These are phyloP conservation scores for Agrilus mali DNA, from an alignment of 2,888 invertebrate species.

Conservation along the genomic window DNA sequence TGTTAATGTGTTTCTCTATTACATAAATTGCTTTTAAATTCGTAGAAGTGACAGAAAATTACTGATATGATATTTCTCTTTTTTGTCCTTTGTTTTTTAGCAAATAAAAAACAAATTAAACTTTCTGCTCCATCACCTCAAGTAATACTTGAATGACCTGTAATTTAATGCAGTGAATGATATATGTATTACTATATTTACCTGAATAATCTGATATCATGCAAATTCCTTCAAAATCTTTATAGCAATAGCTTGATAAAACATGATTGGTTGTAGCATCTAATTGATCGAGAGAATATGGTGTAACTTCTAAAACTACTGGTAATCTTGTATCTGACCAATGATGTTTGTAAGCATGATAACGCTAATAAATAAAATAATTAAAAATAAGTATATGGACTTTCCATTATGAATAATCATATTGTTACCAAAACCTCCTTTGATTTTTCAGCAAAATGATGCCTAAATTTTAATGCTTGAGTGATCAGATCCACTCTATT, in stretches of 20 bases:
- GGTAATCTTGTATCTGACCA: constrained; percentile 91
- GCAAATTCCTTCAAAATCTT: constrained; percentile 70
- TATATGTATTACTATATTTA: constrained; percentile 9
- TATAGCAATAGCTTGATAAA: constrained; percentile 73
- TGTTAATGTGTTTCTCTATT: too few relatives aligned
- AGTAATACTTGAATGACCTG: too few relatives aligned
- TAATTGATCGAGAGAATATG: constrained; percentile 81
- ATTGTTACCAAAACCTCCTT: constrained; percentile 61
- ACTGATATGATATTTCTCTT: too few relatives aligned
- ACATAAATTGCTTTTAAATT: too few relatives aligned
- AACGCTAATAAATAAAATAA: constrained; percentile 31
- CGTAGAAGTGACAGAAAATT: too few relatives aligned
- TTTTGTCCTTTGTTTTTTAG: too few relatives aligned
- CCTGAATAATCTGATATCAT: constrained; percentile 78
- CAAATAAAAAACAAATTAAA: too few relatives aligned
- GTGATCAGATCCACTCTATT: constrained; percentile 86
- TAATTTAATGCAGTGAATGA: too few relatives aligned
- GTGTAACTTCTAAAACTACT: constrained; percentile 81
- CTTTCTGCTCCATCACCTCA: too few relatives aligned
- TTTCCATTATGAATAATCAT: neutral
- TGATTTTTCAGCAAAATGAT: constrained; percentile 68
- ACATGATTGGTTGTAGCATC: constrained; percentile 75
- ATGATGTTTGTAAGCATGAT: constrained; percentile 87
- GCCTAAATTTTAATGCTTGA: constrained; percentile 72
- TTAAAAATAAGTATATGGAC: constrained; percentile 1